Evolutionary conservation across 2,888 invertebrate genomes (phyloP).

Genomic region (Endomychus coccineus): DNA sequence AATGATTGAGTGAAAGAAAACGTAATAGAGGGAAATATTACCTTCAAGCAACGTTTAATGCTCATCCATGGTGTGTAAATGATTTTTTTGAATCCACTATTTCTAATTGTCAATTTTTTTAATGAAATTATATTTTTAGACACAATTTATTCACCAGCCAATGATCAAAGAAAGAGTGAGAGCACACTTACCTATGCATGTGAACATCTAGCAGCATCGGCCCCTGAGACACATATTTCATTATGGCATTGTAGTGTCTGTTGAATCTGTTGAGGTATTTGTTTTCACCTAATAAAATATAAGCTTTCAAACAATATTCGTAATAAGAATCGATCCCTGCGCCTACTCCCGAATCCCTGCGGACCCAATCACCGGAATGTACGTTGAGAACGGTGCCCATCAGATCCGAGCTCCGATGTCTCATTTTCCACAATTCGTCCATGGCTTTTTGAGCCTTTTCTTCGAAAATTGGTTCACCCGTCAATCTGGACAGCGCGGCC

Average conservation of each 20-base stretch:
- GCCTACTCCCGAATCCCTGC: conserved; percentile 95
- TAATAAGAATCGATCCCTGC: conserved; percentile 99
- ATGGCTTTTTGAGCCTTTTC: conserved; percentile 92
- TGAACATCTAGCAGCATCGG: conserved; percentile 93
- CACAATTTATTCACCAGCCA: background rate
- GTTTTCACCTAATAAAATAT: conserved; percentile 89
- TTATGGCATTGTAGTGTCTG: conserved; percentile 89
- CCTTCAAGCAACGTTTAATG: too few species aligned
- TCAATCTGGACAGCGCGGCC: conserved; percentile 88
- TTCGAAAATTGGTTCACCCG: conserved; percentile 87
- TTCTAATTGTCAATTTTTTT: too few species aligned
- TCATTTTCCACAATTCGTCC: conserved; percentile 92
- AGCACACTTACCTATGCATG: conserved; percentile 54
- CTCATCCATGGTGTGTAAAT: too few species aligned
- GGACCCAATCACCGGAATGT: conserved; percentile 97
- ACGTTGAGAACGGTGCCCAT: conserved; percentile 97
- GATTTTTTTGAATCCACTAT: too few species aligned
- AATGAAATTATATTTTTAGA: too few species aligned
- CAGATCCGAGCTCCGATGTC: conserved; percentile 83
- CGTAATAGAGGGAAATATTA: too few species aligned
- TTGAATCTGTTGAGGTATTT: conserved; percentile 91
- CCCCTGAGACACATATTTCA: conserved; percentile 95
- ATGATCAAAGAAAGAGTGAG: background rate
- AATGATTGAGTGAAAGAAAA: too few species aligned
- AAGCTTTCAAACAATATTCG: conserved; percentile 96